Evolutionary conservation across 1,140 invertebrate species (phyloP).

Genomic region (Spodoptera litura): DNA sequence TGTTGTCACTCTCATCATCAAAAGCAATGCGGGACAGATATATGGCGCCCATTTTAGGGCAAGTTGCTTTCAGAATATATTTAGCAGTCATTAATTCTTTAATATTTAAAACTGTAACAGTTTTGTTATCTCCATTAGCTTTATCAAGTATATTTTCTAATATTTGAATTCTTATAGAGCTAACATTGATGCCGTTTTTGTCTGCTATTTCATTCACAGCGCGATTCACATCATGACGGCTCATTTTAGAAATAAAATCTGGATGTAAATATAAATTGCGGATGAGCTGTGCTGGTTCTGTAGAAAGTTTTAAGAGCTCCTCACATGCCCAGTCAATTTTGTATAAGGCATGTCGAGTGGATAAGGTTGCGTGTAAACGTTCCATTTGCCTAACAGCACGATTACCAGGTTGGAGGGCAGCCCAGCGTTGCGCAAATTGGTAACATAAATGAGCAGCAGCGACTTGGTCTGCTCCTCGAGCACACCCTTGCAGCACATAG

Average conservation of each 20-base stretch:
- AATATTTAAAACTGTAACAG: conserved; percentile 65
- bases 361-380: conserved; percentile 85
- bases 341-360: conserved; percentile 86
- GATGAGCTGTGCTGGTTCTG: conserved; percentile 86
- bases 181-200: conserved; percentile 82
- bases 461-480: conserved; percentile 87
- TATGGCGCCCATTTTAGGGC: conserved; percentile 83
- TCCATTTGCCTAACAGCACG: conserved; percentile 84
- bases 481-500: conserved; percentile 82
- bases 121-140: conserved; percentile 63
- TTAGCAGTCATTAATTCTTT: conserved; percentile 81
- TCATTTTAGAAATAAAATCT: conserved; percentile 81
- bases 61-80: conserved; percentile 84
- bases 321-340: conserved; percentile 86
- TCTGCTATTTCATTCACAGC: conserved; percentile 86
- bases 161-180: conserved; percentile 81
- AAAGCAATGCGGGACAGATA: conserved; percentile 84
- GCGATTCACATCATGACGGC: conserved; percentile 85
- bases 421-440: conserved; percentile 86
- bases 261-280: conserved; percentile 86
- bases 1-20: conserved; percentile 79
- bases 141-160: conserved; percentile 81
- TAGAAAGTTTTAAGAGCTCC: conserved; percentile 83
- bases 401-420: conserved; percentile 82
- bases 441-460: conserved; percentile 87